Evolutionary conservation across 92 coral and sea anemone genomes (phyloP).

Genomic region (Palythoa grandiflora): DNA sequence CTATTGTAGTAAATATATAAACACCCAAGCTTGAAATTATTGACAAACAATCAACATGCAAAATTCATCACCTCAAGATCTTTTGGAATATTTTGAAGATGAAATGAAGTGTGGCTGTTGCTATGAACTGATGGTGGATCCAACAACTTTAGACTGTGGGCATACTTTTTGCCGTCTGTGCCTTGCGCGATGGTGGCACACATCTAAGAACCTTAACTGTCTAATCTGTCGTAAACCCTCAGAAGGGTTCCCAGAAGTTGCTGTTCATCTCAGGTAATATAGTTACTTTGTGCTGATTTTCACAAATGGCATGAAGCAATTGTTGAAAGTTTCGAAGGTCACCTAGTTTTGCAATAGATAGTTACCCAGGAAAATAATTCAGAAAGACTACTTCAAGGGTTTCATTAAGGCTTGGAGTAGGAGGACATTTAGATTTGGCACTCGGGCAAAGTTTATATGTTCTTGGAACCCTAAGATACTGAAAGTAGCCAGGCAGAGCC

Average conservation of each 20-base stretch:
- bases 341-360: no score
- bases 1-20: background rate
- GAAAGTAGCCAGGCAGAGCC: no score
- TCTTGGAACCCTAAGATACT: no score
- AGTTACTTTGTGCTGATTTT: no score
- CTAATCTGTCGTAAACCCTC: slow-evolving; percentile 91
- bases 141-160: slow-evolving; percentile 97
- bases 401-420: no score
- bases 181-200: slow-evolving; percentile 89
- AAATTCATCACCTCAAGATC: background rate
- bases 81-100: slow-evolving; percentile 47
- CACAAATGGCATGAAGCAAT: no score
- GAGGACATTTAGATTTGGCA: no score
- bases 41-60: background rate
- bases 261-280: slow-evolving; percentile 76
- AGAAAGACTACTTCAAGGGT: no score
- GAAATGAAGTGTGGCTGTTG: slow-evolving; percentile 94
- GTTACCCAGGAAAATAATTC: no score
- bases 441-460: no score
- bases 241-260: slow-evolving; percentile 86
- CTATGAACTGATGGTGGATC: slow-evolving; percentile 94
- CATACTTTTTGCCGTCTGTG: slow-evolving; percentile 95
- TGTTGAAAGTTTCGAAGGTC: no score
- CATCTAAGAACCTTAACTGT: slow-evolving; percentile 82
- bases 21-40: background rate